Evolutionary conservation across 2,888 invertebrate species (phyloP), one percentile per base, ranked within the genome.

Genomic region (Unio pictorum): DNA sequence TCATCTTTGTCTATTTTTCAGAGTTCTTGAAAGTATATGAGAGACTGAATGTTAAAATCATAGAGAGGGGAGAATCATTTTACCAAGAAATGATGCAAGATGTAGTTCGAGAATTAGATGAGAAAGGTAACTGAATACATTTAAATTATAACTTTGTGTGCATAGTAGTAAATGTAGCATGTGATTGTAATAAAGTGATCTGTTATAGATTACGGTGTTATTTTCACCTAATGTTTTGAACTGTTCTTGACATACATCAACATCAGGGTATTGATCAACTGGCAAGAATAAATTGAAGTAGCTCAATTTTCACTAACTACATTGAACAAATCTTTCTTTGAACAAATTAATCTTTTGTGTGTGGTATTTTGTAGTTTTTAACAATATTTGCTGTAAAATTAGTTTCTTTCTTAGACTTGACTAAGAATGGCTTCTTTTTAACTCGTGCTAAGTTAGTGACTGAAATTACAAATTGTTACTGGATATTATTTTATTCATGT

Each of bases 51-150:
- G 89, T 93, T 5, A 93, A 91, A 69, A 88, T 99, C 54, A 92
- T 91, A 57, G 96, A 97, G 87, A 92, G 96, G 73, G 99, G 99
- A 26, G 99, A 99, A 91, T 98, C 98, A 0, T 99, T 97, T 90
- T 99, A 99, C 90, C 98, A 99, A 87, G 94, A 94, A 20, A 92
- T 94, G 68, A 99, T 99, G 99, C 92, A 94, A 79, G 89, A 90
- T 8, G 88, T 97, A 1, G 94, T 98, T 0, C 91, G 94, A 87
- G 81, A 94, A 76, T 90, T 98, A 8, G 94, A 95, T 81, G 91
- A 92, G 1, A 92, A 92, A 82, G 93, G 94, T 81, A 71, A 64
- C 74, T 64, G 20, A 20, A 45, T n/a, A n/a, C 11, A 55, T 64
- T 20, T 45, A 30, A 26, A 11, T 30, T 58, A 20, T 54, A 20